Evolutionary conservation across 2,888 invertebrate genomes (phyloP).

Genomic region (Coremacera marginata): DNA sequence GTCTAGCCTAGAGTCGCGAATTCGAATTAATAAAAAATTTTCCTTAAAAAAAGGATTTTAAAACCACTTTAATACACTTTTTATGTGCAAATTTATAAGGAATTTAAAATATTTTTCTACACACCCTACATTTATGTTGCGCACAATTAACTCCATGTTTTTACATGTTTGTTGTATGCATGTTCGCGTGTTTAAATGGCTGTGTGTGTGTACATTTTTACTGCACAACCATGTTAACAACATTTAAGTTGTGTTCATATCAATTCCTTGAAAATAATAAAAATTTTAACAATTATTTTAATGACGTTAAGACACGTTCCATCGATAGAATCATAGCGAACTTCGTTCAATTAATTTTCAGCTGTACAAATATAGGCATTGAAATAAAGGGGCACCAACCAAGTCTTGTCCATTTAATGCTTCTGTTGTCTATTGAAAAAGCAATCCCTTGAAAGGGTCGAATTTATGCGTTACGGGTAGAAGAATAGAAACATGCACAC

Average conservation of each 20-base stretch:
- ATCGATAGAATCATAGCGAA: conserved; percentile 1
- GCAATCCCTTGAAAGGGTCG: too few species aligned
- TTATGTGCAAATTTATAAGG: conserved; percentile 32
- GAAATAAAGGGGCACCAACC: too few species aligned
- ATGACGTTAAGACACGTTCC: conserved; percentile 43
- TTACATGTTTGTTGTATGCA: not conserved
- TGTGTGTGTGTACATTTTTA: not conserved
- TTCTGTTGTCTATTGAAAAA: too few species aligned
- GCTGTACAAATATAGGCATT: too few species aligned
- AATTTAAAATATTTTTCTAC: conserved; percentile 12
- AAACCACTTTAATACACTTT: conserved; percentile 1
- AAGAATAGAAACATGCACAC: too few species aligned
- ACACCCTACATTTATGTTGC: not conserved
- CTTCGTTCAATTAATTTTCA: too few species aligned
- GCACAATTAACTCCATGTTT: conserved; percentile 7
- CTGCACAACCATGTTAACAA: conserved; percentile 16
- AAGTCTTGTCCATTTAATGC: too few species aligned
- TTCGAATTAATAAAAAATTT: too few species aligned
- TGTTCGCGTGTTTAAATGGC: not conserved
- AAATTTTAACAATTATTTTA: conserved; percentile 42
- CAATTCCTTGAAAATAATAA: conserved; percentile 29
- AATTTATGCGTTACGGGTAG: too few species aligned
- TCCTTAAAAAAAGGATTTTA: too few species aligned
- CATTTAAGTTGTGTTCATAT: not conserved
- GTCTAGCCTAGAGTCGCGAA: too few species aligned